Base-by-base conservation (phyloP, 1,140 invertebrate genomes). In the Diorhabda elongata region DNA sequence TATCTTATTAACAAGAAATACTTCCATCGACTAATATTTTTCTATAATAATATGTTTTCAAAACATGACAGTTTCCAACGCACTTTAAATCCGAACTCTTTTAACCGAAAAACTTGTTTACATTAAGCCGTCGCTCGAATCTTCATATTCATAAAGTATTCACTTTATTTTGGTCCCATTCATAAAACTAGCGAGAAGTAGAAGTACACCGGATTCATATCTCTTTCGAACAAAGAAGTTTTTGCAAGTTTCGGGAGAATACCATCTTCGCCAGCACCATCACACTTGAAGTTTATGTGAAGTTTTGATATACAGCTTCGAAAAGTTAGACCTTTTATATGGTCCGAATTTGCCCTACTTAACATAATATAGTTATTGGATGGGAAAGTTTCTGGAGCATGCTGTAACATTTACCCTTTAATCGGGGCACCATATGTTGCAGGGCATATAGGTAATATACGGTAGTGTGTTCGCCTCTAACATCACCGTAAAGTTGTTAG, bases 291-390 rank as follows among this genome's bases (percentile, higher is more conserved):
- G 65, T 67, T 67, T 60, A 67, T 59, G 65, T 52, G 58, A 67
- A 67, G 52, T 67, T 67, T 67, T 67, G 65, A 67, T 67, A 67
- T 67, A 67, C 65, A 67, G 58, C 63, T 64, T 42, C 5, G 44
- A 43, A 59, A 67, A 52, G 59, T 61, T 67, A 11, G n/a, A 8
- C 26, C 65, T 58, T 52, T 67, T 67, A 67, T 67, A 60, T 47
- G 65, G 58, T 60, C 65, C 57, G 57, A 67, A 67, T 70, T 70
- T 61, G 64, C 64, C 57, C 69, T 58, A 61, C 64, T 70, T 57
- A 66, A 66, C 69, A 66, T 70, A 70, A 70, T 70, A 66, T 66
- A 70, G 69, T 66, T 70, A 70, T 70, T 70, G 69, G 69, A 11
- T 42, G 45, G 6, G n/a, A n/a, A 66, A 70, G 69, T 70, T 70